Percentiles rank a stretch among this genome's conserved stretches.
Conservation (phyloP, 1,140 invertebrate species). For the Cotesia typhae region DNA sequence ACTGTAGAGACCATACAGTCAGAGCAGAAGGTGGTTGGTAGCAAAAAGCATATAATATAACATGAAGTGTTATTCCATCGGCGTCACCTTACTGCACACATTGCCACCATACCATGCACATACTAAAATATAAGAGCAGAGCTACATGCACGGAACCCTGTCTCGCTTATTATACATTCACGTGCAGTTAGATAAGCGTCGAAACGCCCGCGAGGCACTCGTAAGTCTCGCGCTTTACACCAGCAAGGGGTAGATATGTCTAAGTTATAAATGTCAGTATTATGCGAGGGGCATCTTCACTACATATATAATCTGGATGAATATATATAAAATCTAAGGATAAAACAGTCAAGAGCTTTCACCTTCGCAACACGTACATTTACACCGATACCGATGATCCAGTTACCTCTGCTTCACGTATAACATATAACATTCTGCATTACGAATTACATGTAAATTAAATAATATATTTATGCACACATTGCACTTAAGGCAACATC, state of each 20-base stretch:
- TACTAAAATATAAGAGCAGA: neutral
- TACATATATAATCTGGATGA: neutral
- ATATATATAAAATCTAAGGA: conserved; percentile 14
- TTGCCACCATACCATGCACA: conserved; percentile 6
- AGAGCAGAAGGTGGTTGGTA: too few species aligned
- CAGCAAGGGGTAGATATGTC: conserved; percentile 64
- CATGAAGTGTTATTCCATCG: too few species aligned
- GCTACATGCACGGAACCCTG: conserved; percentile 42
- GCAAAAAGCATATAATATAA: too few species aligned
- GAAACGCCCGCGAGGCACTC: conserved; percentile 38
- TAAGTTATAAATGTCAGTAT: conserved; percentile 66
- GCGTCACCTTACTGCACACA: neutral
- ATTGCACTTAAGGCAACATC: too few species aligned
- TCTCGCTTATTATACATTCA: conserved; percentile 65
- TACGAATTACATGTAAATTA: too few species aligned
- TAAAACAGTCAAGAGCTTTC: conserved; percentile 17
- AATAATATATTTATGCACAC: conserved; percentile 3
- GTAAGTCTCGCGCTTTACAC: conserved; percentile 52
- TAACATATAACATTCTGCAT: conserved; percentile 7
- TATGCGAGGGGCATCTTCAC: conserved; percentile 59
- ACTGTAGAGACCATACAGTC: neutral
- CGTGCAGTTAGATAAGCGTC: conserved; percentile 52
- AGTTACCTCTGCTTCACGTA: conserved; percentile 31
- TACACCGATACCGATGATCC: conserved; percentile 19
- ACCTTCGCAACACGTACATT: neutral